phyloP scores from a whole-genome alignment of 1,140 invertebrate genomes.

The Pteromalus puparum region DNA sequence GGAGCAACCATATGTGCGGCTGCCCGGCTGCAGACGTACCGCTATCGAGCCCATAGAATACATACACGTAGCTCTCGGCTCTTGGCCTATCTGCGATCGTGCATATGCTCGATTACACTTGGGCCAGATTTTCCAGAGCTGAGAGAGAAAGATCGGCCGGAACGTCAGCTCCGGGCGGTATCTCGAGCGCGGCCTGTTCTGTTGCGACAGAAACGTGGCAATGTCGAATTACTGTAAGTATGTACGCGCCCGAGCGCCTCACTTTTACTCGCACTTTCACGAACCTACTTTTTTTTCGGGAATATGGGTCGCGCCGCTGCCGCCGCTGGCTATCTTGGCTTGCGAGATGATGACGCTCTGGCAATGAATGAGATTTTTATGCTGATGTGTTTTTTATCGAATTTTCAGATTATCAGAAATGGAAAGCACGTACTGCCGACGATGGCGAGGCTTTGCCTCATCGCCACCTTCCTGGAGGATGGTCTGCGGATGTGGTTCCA shows the following conservation, averaged over 20 bases:
- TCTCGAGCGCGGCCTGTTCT: conserved; percentile 7
- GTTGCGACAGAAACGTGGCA: conserved; percentile 51
- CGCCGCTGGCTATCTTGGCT: conserved; percentile 40
- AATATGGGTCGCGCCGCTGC: conserved; percentile 23
- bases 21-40: conserved; percentile 4
- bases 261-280: conserved; percentile 60
- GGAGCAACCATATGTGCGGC: conserved; percentile 33
- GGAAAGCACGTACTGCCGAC: conserved; percentile 96
- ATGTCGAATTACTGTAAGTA: conserved; percentile 45
- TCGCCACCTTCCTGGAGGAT: conserved; percentile 99
- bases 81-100: background rate
- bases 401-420: conserved; percentile 89
- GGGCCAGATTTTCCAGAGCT: background rate
- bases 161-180: background rate
- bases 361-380: conserved; percentile 25
- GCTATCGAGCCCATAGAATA: background rate
- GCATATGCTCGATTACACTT: too few species aligned
- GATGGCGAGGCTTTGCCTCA: conserved; percentile 96
- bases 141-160: background rate
- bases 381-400: conserved; percentile 10
- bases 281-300: conserved; percentile 60
- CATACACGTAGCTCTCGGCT: conserved; percentile 3
- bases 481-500: conserved; percentile 99
- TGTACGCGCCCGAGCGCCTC: conserved; percentile 14
- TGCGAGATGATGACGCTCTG: conserved; percentile 20